phyloP scores from a whole-genome alignment of 1,140 invertebrate species.

The Aphis gossypii region DNA sequence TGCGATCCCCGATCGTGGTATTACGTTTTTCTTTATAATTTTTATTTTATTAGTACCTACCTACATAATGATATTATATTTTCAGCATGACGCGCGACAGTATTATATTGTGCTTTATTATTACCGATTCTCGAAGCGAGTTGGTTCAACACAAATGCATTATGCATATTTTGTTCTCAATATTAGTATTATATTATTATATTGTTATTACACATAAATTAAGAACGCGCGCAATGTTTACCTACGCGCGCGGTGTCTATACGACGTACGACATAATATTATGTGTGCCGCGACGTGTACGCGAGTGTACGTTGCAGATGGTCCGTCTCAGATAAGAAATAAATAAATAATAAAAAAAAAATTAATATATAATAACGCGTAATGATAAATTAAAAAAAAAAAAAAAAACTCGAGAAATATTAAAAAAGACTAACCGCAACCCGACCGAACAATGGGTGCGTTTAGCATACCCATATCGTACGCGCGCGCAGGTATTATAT shows the following conservation, averaged over 20 bases:
- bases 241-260: background rate
- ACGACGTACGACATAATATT: background rate
- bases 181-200: background rate
- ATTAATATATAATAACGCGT: slow-evolving; percentile 19
- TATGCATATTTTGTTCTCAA: background rate
- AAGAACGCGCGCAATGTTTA: background rate
- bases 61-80: no score
- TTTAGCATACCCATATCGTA: slow-evolving; percentile 5
- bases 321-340: background rate
- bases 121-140: background rate
- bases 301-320: background rate
- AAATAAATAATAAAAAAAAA: background rate
- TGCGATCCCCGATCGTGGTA: background rate
- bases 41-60: background rate
- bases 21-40: background rate
- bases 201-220: background rate
- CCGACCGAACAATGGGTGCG: slow-evolving; percentile 24
- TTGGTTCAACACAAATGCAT: background rate
- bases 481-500: no score
- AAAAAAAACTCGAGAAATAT: slow-evolving; percentile 9
- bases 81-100: background rate
- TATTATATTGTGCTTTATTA: background rate
- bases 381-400: background rate
- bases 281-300: background rate
- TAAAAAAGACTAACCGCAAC: slow-evolving; percentile 12